A percentile compares a stretch with the other conserved stretches of the same genome.
Conservation (phyloP, 2,113 vertebrate genomes). For the Mesoclemmys tuberculata region DNA sequence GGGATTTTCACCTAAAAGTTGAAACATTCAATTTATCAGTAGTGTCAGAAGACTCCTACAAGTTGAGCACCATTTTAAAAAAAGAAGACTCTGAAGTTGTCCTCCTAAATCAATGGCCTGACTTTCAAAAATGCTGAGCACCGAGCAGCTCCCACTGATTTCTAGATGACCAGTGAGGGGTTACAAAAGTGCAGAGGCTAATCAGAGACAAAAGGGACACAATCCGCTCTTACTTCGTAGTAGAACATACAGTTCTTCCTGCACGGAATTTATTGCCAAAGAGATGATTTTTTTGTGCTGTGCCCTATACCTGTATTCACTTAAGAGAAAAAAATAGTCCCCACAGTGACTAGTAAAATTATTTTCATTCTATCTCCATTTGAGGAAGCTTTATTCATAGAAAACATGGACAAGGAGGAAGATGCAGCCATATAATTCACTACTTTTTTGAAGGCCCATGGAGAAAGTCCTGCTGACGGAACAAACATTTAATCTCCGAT, state of each 20-base stretch:
- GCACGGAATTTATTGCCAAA: background rate
- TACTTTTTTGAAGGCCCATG: background rate
- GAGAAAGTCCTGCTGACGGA: background rate
- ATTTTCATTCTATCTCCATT: background rate
- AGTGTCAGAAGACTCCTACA: background rate
- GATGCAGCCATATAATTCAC: background rate
- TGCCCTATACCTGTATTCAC: background rate
- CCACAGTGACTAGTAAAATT: background rate
- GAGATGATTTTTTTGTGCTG: background rate
- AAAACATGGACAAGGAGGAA: background rate
- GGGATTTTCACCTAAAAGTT: background rate
- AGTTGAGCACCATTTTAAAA: background rate
- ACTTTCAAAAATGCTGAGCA: background rate
- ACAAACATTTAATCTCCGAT: background rate
- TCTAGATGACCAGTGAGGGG: no score
- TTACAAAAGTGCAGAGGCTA: background rate
- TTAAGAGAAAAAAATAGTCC: background rate
- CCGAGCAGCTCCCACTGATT: background rate
- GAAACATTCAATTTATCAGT: background rate
- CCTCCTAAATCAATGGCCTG: background rate
- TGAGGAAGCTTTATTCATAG: background rate
- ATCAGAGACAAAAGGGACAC: background rate
- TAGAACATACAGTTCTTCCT: background rate
- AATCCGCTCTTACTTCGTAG: background rate
- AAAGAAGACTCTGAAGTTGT: background rate